Conservation (phyloP, 2,113 vertebrate species). For the Dicaeum eximium region DNA sequence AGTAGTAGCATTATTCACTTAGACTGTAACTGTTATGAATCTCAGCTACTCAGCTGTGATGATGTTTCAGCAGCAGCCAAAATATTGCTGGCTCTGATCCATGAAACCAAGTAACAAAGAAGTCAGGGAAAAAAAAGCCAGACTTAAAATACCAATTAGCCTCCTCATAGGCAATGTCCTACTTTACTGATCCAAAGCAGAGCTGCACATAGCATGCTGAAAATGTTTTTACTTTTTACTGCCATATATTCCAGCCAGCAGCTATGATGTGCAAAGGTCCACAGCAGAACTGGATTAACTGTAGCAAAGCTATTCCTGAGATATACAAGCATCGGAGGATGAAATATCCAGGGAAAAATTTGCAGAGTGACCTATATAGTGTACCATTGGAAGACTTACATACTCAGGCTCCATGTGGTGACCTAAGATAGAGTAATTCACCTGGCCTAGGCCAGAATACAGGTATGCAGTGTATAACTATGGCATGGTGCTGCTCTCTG, state of each 20-base stretch:
- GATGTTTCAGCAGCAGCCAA: neutral
- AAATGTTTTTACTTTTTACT: neutral
- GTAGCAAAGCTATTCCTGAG: neutral
- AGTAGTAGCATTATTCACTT: neutral
- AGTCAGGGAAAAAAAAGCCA: neutral
- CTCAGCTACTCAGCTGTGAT: neutral
- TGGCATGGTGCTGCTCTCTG: neutral
- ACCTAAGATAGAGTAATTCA: neutral
- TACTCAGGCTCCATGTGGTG: neutral
- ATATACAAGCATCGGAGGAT: neutral
- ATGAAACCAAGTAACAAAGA: neutral
- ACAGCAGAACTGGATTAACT: neutral
- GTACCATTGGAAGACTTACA: neutral
- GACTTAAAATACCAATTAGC: neutral
- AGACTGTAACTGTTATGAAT: neutral
- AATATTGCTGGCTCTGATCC: neutral
- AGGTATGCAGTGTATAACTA: neutral
- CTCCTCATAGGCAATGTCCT: neutral
- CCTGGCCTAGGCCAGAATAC: neutral
- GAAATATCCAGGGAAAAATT: neutral
- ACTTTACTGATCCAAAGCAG: neutral
- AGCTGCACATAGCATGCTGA: neutral
- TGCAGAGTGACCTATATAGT: neutral
- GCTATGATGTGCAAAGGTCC: neutral
- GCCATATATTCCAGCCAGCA: neutral